Base-by-base conservation (phyloP, 1,140 invertebrate species). In the Riptortus pedestris region DNA sequence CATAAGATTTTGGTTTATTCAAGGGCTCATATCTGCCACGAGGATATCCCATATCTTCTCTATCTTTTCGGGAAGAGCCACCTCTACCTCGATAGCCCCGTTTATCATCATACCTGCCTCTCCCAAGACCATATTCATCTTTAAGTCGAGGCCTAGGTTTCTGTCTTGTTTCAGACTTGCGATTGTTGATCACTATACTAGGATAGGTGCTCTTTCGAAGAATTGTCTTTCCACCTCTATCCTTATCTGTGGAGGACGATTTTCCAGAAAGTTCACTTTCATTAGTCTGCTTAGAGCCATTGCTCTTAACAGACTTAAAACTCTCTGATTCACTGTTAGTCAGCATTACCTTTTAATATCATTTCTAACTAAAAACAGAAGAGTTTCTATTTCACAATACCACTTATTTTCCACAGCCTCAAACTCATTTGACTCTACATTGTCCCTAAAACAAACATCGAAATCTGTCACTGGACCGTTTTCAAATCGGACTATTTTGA, bases 41-140 rank as follows among this genome's bases (percentile, higher is more conserved):
- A 31, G 20, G 4, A 28, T 38, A 51, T 7, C 26, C 29, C 24
- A 14, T 58, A 16, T 64, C 47, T 29, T 45, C 57, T 14, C 52
- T 47, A 20, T 58, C 27, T 22, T 45, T 43, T 45, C 45, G 38
- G 38, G 24, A 16, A 24, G 24, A 14, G 9, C 20, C 26, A 28
- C 48, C 38, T 38, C 55, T 57, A 12, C 29, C 33, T 43, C 55
- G 60, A 28, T 43, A 57, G 24, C 55, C 62, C 27, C 55, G 20
- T 26, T 28, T 57, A 5, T 64, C 55, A 18, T 64, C 55, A 43
- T 29, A 60, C 28, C 51, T 16, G 11, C 43, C 86, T 91, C 67
- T 45, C 2, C 55, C 45, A 31, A 14, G 11, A 24, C 52, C 26
- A 52, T 48, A 26, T 58, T 64, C 67, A 60, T 63, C 64, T 63